Base-by-base conservation (phyloP, 2,113 vertebrate genomes). In the Potamarius usumacintae region DNA sequence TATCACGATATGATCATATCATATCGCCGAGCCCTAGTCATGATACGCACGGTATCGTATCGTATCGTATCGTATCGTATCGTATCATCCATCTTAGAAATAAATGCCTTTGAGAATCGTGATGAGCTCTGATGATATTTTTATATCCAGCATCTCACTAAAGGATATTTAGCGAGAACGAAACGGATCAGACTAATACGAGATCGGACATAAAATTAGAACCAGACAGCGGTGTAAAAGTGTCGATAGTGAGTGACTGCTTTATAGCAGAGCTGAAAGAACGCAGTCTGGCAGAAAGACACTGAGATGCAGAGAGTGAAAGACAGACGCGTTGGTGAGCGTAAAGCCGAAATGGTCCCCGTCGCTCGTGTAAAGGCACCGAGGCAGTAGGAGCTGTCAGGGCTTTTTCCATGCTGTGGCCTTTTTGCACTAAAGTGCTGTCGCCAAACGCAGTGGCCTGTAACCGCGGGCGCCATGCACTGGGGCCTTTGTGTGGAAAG, bases 351-450 rank as follows among this genome's bases (percentile, higher is more conserved):
- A 86, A 89, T 69, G 79, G 81, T 91, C 88, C 89, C 85, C 88
- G 90, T 84, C 87, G 88, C 89, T 85, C 0, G 87, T 88, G 76
- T 58, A 60, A 86, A 90, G 87, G 82, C 90, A 91, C 84, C 86
- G 91, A 93, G 90, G 90, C 74, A 22, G 88, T 78, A 86, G 85
- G 79, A 90, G 88, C 82, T 83, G 84, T 84, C 77, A 71, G 67
- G 91, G 90, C 87, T 92, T 92, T 93, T 90, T 82, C 89, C 58
- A 25, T 27, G 82, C 83, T 81, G 57, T 58, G 84, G 89, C 88
- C 90, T 91, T 92, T 89, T 89, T 92, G 91, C 82, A 60, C 52
- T 76, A 57, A 86, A 90, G 90, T 79, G 91, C 63, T 88, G 86
- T 77, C 76, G 91, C 83, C 86, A 87, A 90, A 91, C 63, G 82